These are phyloP conservation scores for Papilio machaon DNA, from an alignment of 1,140 invertebrate genomes.

Conservation along the genomic window DNA sequence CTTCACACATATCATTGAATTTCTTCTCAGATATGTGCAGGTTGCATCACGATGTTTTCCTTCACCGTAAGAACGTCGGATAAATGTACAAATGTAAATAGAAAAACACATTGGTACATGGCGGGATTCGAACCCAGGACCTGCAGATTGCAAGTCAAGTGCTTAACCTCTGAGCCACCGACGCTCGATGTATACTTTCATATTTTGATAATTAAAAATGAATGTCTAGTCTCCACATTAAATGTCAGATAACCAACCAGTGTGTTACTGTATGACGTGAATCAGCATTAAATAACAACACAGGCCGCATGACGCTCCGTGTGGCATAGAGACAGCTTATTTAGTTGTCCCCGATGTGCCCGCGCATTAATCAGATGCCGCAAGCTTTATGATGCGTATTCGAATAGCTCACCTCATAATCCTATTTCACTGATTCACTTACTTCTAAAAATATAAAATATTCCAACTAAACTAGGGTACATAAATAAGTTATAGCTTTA, in stretches of 20 bases:
- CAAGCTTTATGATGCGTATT: slow-evolving; percentile 9
- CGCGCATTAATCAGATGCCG: slow-evolving; percentile 8
- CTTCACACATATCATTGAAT: too few species aligned
- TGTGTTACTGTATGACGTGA: not conserved
- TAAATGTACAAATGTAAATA: too few species aligned
- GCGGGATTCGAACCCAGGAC: too few species aligned
- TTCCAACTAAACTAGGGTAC: too few species aligned
- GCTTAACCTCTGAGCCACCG: too few species aligned
- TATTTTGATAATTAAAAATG: not conserved
- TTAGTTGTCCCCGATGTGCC: slow-evolving; percentile 6
- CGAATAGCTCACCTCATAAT: slow-evolving; percentile 9
- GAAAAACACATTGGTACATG: too few species aligned
- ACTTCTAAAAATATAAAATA: not conserved
- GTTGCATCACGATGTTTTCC: too few species aligned
- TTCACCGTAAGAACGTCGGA: too few species aligned
- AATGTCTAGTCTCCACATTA: not conserved
- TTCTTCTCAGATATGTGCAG: too few species aligned
- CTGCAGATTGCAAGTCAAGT: too few species aligned
- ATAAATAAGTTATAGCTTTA: too few species aligned
- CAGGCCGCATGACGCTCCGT: not conserved
- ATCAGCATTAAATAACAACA: not conserved
- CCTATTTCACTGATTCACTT: not conserved
- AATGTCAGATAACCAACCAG: not conserved
- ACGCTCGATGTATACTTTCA: too few species aligned
- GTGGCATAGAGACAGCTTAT: slow-evolving; percentile 12